A percentile compares a stretch with the other conserved stretches of the same genome.
Conservation (phyloP, 2,888 invertebrate genomes). For the Serrognathus titanus region DNA sequence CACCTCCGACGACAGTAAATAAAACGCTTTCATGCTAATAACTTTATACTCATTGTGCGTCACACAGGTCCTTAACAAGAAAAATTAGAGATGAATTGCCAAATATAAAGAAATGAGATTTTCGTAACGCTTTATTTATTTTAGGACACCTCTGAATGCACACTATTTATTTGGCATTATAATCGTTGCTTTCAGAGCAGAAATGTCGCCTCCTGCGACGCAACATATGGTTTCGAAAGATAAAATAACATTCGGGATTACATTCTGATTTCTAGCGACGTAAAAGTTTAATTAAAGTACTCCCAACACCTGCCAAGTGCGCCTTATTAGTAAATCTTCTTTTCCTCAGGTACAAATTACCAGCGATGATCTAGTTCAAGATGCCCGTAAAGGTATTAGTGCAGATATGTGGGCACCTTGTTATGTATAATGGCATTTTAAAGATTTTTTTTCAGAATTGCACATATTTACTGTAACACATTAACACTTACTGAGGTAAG, state of each 20-base stretch:
- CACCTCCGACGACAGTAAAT: too few relatives aligned
- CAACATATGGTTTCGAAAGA: not conserved
- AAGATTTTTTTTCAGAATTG: constrained; percentile 18
- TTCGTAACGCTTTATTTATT: too few relatives aligned
- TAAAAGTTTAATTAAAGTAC: constrained; percentile 20
- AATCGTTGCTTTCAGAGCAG: too few relatives aligned
- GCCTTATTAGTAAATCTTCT: constrained; percentile 23
- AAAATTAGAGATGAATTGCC: too few relatives aligned
- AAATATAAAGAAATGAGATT: too few relatives aligned
- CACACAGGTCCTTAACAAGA: too few relatives aligned
- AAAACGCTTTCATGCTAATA: too few relatives aligned
- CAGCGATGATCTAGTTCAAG: constrained; percentile 31
- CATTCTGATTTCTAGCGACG: not conserved
- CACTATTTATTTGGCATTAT: too few relatives aligned
- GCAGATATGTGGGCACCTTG: constrained; percentile 20
- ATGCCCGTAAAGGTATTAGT: constrained; percentile 27
- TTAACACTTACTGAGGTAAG: constrained; percentile 17
- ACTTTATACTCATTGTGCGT: too few relatives aligned
- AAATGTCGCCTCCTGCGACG: not conserved
- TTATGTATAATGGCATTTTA: constrained; percentile 22
- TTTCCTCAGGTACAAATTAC: constrained; percentile 26
- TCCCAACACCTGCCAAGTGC: constrained; percentile 25
- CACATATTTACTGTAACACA: constrained; percentile 18
- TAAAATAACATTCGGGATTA: not conserved
- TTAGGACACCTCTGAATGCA: too few relatives aligned